Percentiles rank a stretch among this genome's conserved stretches.
phyloP scores from a whole-genome alignment of 2,113 vertebrate species.

The Anas platyrhynchos region DNA sequence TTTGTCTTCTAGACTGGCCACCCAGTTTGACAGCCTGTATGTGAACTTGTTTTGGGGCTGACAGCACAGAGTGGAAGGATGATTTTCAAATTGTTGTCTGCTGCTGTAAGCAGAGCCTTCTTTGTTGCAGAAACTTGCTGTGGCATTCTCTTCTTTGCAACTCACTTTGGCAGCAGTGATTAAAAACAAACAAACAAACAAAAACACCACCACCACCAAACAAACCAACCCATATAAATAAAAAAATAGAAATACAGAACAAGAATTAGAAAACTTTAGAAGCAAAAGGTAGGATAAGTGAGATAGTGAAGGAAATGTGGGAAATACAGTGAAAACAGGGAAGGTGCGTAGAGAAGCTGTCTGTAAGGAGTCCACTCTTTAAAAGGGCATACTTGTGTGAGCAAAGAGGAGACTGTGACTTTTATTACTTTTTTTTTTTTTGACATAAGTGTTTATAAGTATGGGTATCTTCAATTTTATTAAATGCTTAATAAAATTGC shows the following conservation, averaged over 20 bases:
- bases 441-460: neutral
- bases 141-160: neutral
- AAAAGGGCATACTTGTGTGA: neutral
- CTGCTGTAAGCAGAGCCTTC: neutral
- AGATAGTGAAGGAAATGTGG: neutral
- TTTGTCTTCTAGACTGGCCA: neutral
- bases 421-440: neutral
- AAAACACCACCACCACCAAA: no score
- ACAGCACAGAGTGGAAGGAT: fast-evolving
- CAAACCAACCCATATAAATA: neutral
- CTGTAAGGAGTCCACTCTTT: neutral
- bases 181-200: no score
- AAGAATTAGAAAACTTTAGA: neutral
- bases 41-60: neutral
- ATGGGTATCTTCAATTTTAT: neutral
- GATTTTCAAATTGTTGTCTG: neutral
- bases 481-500: neutral
- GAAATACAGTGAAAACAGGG: neutral
- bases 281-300: neutral
- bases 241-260: neutral
- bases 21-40: neutral
- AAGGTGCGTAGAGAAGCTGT: neutral
- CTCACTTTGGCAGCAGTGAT: neutral
- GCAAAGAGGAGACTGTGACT: neutral
- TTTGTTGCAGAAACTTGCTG: neutral